A percentile compares a stretch with the other conserved stretches of the same genome.
phyloP scores from a whole-genome alignment of 2,888 invertebrate species.

The Lepidochrysops patricia region DNA sequence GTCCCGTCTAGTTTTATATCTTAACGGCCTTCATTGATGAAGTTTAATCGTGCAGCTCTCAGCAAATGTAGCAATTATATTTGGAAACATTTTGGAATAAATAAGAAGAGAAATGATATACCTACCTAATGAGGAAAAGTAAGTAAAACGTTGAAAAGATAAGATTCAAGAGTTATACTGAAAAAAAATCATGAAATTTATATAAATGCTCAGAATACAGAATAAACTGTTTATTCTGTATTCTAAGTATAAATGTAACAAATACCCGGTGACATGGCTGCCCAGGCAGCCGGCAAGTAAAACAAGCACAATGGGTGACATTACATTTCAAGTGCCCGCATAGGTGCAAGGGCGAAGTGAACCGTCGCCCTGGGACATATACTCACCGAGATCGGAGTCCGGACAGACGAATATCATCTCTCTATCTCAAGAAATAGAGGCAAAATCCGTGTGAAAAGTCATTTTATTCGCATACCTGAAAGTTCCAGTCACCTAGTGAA shows the following conservation, averaged over 20 bases:
- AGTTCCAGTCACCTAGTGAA: not conserved
- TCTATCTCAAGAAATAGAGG: not conserved
- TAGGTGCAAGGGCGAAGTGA: slow-evolving; percentile 6
- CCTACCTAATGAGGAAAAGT: too few relatives aligned
- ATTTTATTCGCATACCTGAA: not conserved
- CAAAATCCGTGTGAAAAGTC: not conserved
- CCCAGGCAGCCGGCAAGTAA: not conserved
- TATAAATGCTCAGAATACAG: too few relatives aligned
- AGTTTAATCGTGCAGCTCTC: too few relatives aligned
- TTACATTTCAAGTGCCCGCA: not conserved
- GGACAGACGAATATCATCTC: not conserved
- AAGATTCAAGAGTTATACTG: too few relatives aligned
- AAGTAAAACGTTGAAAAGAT: too few relatives aligned
- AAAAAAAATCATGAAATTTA: too few relatives aligned
- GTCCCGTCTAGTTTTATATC: too few relatives aligned
- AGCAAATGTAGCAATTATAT: too few relatives aligned
- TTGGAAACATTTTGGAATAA: too few relatives aligned
- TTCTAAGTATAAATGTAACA: not conserved
- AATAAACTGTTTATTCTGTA: too few relatives aligned
- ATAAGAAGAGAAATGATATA: too few relatives aligned
- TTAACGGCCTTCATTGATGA: too few relatives aligned
- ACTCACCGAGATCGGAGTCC: not conserved
- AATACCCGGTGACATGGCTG: slow-evolving; percentile 1
- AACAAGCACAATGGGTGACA: slow-evolving; percentile 6
- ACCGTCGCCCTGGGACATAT: slow-evolving; percentile 4